Percentiles rank a stretch among this genome's conserved stretches.
Conservation (phyloP, 2,113 vertebrate species). For the Triplophysa siluroides region DNA sequence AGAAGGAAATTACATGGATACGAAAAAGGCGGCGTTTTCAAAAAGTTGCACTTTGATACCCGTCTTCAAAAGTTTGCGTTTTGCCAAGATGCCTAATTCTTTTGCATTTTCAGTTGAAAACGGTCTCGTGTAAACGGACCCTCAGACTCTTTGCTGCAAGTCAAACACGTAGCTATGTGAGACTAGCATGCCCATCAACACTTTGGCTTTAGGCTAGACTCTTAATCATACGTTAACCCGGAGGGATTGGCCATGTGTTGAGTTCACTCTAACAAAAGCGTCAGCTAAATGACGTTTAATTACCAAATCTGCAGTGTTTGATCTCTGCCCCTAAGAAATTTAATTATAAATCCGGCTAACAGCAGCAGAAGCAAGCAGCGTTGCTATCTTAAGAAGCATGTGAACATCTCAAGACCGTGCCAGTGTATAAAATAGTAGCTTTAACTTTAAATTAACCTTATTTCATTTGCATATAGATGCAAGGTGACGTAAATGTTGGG, state of each 20-base stretch:
- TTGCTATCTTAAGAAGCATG: background rate
- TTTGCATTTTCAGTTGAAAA: no score
- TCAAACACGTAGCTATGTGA: background rate
- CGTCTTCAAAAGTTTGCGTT: no score
- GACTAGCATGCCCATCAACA: background rate
- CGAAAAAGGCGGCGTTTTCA: no score
- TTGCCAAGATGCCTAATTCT: no score
- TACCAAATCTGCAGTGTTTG: conserved; percentile 35
- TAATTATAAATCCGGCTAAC: conserved; percentile 1
- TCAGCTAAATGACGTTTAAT: conserved; percentile 33
- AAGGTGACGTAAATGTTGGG: background rate
- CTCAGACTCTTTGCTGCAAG: no score
- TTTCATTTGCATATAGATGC: conserved; percentile 26
- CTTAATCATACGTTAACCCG: conserved; percentile 2
- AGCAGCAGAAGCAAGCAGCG: background rate
- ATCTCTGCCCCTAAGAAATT: conserved; percentile 39
- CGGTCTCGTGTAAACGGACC: no score
- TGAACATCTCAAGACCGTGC: background rate
- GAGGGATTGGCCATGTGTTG: background rate
- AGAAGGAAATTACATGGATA: no score
- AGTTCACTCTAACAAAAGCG: conserved; percentile 13
- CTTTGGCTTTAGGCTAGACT: background rate
- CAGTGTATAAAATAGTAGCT: background rate
- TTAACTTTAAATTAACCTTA: conserved; percentile 1
- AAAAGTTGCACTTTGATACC: no score